Percentiles rank a stretch among this genome's conserved stretches.
Evolutionary conservation across 2,113 vertebrate species (phyloP).

Genomic region (Pantherophis guttatus): DNA sequence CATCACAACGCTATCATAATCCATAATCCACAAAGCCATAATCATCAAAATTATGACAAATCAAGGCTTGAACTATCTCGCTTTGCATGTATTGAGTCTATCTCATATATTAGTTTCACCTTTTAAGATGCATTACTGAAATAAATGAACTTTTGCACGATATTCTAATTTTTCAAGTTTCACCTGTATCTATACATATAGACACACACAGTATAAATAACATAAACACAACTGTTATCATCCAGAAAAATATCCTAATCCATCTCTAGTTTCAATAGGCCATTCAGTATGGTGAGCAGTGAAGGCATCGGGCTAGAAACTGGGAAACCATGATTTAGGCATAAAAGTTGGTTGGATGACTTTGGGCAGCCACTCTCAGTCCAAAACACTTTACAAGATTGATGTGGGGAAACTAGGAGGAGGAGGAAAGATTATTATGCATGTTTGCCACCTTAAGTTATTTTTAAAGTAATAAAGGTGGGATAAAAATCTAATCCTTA

Average conservation of each 20-base stretch:
- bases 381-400: no score
- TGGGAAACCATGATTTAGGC: neutral
- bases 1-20: neutral
- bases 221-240: neutral
- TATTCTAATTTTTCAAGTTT: no score
- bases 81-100: no score
- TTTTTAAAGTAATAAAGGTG: neutral
- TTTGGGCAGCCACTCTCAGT: no score
- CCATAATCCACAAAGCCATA: no score
- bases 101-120: no score
- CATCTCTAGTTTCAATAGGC: neutral
- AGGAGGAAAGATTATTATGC: neutral
- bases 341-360: no score
- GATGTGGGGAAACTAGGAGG: neutral
- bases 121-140: no score
- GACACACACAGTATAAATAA: neutral
- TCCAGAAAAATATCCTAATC: neutral
- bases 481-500: neutral
- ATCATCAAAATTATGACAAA: no score
- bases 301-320: neutral
- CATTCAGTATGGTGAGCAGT: neutral
- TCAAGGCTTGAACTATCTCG: no score
- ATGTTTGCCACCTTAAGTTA: neutral
- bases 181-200: neutral
- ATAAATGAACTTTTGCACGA: no score